phyloP scores from a whole-genome alignment of 92 coral and sea anemone genomes.

The Pocillopora meandrina region DNA sequence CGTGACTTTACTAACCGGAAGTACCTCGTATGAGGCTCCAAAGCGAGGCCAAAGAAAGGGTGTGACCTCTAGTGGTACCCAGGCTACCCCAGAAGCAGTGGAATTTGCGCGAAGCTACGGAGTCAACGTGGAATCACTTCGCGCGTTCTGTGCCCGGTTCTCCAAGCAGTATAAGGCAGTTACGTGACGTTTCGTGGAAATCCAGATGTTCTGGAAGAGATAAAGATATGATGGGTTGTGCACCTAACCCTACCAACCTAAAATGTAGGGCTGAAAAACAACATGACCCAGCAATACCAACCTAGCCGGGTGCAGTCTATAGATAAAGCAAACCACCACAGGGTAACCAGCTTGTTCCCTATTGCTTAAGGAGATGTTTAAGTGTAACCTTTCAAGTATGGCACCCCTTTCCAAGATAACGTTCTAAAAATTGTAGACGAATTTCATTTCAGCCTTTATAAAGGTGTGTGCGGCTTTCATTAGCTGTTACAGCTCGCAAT shows the following conservation, averaged over 20 bases:
- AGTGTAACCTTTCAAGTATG: conserved; percentile 13
- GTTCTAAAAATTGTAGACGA: conserved; percentile 10
- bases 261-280: conserved; percentile 26
- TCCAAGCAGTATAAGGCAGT: conserved; percentile 52
- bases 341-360: conserved; percentile 15
- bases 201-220: conserved; percentile 40
- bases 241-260: conserved; percentile 8
- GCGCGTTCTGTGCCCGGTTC: conserved; percentile 88
- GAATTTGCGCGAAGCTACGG: conserved; percentile 94
- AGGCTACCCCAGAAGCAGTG: conserved; percentile 89
- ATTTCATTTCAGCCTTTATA: background rate
- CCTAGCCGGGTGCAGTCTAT: conserved; percentile 33
- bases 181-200: conserved; percentile 56
- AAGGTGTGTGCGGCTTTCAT: background rate
- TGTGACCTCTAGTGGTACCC: conserved; percentile 78
- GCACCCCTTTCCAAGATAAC: conserved; percentile 1
- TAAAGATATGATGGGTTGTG: conserved; percentile 44
- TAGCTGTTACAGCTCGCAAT: conserved; percentile 3
- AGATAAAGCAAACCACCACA: conserved; percentile 35
- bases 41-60: conserved; percentile 82
- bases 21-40: conserved; percentile 59
- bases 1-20: conserved; percentile 91
- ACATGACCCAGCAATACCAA: conserved; percentile 28
- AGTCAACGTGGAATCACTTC: conserved; percentile 86
- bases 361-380: background rate